Conservation (phyloP, 2,797 vertebrate genomes). For the Bradypus variegatus region DNA sequence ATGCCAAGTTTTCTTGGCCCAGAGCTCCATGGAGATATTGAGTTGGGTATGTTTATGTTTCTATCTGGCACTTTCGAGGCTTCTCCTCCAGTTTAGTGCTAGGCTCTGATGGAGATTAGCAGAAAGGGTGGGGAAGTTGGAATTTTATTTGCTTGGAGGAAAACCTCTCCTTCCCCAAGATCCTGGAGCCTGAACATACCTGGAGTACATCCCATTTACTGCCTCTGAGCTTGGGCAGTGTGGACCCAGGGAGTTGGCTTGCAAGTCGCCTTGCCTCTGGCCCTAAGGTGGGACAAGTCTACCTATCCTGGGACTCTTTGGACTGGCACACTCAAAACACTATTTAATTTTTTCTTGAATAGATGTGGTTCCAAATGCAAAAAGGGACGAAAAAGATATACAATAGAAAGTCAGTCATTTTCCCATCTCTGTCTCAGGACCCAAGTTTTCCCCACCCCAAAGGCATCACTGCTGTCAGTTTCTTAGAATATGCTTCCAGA, state of each 20-base stretch:
- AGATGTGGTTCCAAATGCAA: background rate
- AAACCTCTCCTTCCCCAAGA: background rate
- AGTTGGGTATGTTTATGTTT: conserved; percentile 11
- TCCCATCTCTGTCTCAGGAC: background rate
- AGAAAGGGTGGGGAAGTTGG: background rate
- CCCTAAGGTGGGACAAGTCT: background rate
- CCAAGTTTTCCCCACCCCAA: background rate
- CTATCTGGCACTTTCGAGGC: background rate
- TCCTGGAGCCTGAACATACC: conserved; percentile 19
- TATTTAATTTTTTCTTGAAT: background rate
- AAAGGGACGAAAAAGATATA: background rate
- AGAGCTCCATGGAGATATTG: background rate
- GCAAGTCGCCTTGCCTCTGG: background rate
- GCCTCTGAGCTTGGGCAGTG: background rate
- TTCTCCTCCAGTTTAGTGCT: conserved; percentile 31
- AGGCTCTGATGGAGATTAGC: conserved; percentile 18
- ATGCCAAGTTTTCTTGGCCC: conserved; percentile 41
- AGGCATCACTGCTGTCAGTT: background rate
- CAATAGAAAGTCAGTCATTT: background rate
- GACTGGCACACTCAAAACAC: background rate
- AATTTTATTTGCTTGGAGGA: conserved; percentile 12
- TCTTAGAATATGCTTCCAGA: background rate
- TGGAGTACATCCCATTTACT: conserved; percentile 37
- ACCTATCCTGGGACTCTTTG: background rate
- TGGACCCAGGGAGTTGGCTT: background rate